A percentile compares a stretch with the other conserved stretches of the same genome.
Evolutionary conservation across 1,140 invertebrate genomes (phyloP).

Genomic region (Asbolus verrucosus): DNA sequence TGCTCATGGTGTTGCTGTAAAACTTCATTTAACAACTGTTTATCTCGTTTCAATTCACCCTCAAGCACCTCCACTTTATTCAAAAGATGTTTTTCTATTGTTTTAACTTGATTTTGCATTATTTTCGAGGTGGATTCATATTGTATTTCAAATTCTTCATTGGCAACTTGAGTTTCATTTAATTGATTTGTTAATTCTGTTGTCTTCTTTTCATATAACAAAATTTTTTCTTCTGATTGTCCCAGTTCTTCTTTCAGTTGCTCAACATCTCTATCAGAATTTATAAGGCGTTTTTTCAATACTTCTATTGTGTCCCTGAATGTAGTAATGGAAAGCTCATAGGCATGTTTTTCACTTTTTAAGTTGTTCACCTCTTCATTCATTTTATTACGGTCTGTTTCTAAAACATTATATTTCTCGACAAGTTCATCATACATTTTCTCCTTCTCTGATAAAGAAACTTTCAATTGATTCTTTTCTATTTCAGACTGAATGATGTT

Average conservation of each 20-base stretch:
- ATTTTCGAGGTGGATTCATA: slow-evolving; percentile 57
- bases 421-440: slow-evolving; percentile 62
- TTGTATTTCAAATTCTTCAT: slow-evolving; percentile 62
- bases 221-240: slow-evolving; percentile 64
- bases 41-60: slow-evolving; percentile 48
- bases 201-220: slow-evolving; percentile 65
- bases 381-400: slow-evolving; percentile 64
- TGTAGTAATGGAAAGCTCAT: slow-evolving; percentile 66
- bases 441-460: slow-evolving; percentile 63
- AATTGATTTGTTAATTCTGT: slow-evolving; percentile 63
- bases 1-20: slow-evolving; percentile 51
- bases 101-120: slow-evolving; percentile 54
- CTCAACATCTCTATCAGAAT: slow-evolving; percentile 69
- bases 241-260: slow-evolving; percentile 67
- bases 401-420: too few species aligned
- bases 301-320: slow-evolving; percentile 67
- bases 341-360: slow-evolving; percentile 66
- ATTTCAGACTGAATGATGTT: slow-evolving; percentile 67
- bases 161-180: slow-evolving; percentile 56
- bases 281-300: slow-evolving; percentile 66
- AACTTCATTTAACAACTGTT: slow-evolving; percentile 46
- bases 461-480: slow-evolving; percentile 67
- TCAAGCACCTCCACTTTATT: slow-evolving; percentile 49
- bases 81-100: slow-evolving; percentile 52
- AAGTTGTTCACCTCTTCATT: slow-evolving; percentile 64